Evolutionary conservation across 2,113 vertebrate species (phyloP), one percentile per base, ranked within the genome.

Genomic region (Brachirus orientalis): DNA sequence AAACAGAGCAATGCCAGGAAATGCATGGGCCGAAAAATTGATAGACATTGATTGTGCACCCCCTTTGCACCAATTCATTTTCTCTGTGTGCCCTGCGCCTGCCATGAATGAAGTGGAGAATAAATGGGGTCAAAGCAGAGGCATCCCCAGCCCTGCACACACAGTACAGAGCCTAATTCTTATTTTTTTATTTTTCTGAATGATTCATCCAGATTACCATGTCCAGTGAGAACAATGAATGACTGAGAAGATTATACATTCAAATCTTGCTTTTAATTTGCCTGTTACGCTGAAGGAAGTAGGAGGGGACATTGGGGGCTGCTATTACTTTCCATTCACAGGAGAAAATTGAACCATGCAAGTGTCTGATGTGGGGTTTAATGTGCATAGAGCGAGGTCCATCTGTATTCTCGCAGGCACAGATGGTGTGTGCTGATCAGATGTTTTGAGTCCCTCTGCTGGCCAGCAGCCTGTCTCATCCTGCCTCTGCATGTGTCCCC

Each of bases 291-390:
- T 3, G 53, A 45, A 60, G 54, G 69, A 37, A 45, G 58, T 28
- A 64, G 73, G 80, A 35, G 73, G 65, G 22, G 54, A 22, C 1
- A 0, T 0, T 11, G 13, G 19, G 73, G 64, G 66, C 6, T 69
- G 79, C 72, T 65, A 79, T 88, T 87, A 80, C 77, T 85, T 86
- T 87, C 80, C 86, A 86, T 87, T 91, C 85, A 87, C 73, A 66
- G 70, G 64, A 69, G 75, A 68, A 86, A 82, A 86, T 84, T 79
- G 63, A 82, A 85, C 75, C 81, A 70, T 83, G 76, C 45, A 22
- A 76, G 75, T 71, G 85, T 80, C 68, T 85, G 83, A 89, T 80
- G 75, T 81, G 68, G 80, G 76, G 61, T 79, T 90, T 86, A 79
- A 76, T 63, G 62, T 74, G 81, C 19, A 60, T 55, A 58, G 66